These are phyloP conservation scores for Zaprionus inermis DNA, from an alignment of 1,140 invertebrate species.

Conservation along the genomic window DNA sequence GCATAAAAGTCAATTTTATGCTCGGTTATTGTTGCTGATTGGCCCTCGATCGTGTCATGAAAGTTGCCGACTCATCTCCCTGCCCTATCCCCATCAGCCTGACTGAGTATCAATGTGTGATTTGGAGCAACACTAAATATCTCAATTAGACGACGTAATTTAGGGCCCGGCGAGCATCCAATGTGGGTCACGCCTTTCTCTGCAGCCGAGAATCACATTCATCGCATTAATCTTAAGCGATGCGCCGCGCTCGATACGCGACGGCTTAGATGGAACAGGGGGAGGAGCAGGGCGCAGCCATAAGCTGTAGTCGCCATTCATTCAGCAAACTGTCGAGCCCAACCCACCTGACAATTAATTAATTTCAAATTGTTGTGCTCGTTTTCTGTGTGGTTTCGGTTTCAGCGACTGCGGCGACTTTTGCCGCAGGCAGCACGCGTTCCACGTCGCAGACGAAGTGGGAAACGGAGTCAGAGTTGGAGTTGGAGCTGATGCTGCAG, in stretches of 20 bases:
- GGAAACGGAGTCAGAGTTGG: slow-evolving; percentile 4
- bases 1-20: slow-evolving; percentile 81
- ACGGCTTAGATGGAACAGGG: not conserved
- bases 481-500: slow-evolving; percentile 1
- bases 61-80: slow-evolving; percentile 32
- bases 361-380: slow-evolving; percentile 60
- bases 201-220: slow-evolving; percentile 45
- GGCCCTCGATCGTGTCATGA: slow-evolving; percentile 65
- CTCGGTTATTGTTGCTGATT: slow-evolving; percentile 76
- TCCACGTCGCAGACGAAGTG: slow-evolving; percentile 9
- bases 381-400: slow-evolving; percentile 27
- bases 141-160: slow-evolving; percentile 75
- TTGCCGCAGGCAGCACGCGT: slow-evolving; percentile 35
- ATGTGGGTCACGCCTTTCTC: slow-evolving; percentile 77
- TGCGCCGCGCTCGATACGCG: slow-evolving; percentile 53
- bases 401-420: slow-evolving; percentile 30
- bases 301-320: slow-evolving; percentile 49
- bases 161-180: slow-evolving; percentile 53
- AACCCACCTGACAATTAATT: slow-evolving; percentile 78
- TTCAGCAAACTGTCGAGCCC: slow-evolving; percentile 63
- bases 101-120: slow-evolving; percentile 43
- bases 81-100: not conserved
- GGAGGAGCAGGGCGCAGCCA: not conserved
- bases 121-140: slow-evolving; percentile 81
- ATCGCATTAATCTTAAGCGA: slow-evolving; percentile 58